Conservation (phyloP, 2,797 vertebrate genomes). For the Crypturellus tataupa region DNA sequence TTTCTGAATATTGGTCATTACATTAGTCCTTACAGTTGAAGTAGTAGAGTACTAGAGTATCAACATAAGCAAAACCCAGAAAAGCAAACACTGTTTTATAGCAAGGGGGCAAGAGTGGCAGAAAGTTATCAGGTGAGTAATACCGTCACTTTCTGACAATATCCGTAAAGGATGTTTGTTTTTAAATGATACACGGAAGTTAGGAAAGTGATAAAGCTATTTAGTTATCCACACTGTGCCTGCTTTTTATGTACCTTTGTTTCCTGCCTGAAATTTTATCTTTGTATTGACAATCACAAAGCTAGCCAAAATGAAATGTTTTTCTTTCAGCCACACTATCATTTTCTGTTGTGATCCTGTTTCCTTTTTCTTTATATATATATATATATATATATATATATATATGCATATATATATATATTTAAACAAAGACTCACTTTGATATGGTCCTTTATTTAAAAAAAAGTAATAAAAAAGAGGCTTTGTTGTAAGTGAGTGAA, state of each 20-base stretch:
- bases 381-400: neutral
- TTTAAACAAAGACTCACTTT: neutral
- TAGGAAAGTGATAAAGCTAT: neutral
- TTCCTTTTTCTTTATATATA: neutral
- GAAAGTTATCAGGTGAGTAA: neutral
- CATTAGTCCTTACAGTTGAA: neutral
- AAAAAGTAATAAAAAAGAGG: neutral
- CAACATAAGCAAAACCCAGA: neutral
- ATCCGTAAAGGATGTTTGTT: neutral
- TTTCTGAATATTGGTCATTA: neutral
- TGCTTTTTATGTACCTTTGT: neutral
- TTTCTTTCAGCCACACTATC: neutral
- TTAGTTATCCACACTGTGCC: neutral
- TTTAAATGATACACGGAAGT: neutral
- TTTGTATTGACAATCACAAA: neutral
- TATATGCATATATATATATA: neutral
- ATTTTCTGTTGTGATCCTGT: neutral
- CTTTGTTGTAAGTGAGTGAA: neutral
- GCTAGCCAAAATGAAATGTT: neutral
- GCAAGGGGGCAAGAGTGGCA: neutral
- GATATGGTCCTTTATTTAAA: neutral
- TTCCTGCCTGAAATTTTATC: neutral
- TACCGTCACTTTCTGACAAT: neutral
- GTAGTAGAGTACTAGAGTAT: neutral
- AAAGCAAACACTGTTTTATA: neutral